Evolutionary conservation across 2,113 vertebrate genomes (phyloP).

Genomic region (Chaetops frenatus): DNA sequence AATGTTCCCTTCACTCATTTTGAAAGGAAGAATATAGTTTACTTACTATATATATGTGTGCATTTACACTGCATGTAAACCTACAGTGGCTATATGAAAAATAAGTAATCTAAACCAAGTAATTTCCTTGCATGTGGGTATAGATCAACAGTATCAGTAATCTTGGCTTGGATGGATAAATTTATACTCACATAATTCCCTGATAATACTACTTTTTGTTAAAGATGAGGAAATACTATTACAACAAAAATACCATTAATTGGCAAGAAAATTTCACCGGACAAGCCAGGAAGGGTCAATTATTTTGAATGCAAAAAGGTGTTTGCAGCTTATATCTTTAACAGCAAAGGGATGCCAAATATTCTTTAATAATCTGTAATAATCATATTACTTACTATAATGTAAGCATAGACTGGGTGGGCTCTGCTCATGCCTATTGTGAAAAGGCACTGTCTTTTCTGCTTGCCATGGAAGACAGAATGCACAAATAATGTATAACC

Average conservation of each 20-base stretch:
- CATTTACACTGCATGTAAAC: neutral
- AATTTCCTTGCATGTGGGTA: neutral
- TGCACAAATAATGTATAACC: neutral
- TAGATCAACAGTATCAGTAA: neutral
- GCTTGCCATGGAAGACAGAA: neutral
- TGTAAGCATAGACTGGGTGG: accelerated
- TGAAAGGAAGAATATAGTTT: neutral
- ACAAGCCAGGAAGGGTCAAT: neutral
- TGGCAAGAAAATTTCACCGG: neutral
- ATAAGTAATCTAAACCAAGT: neutral
- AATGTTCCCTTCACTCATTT: neutral
- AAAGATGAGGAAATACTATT: neutral
- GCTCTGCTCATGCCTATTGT: neutral
- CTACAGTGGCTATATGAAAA: neutral
- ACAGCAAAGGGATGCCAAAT: neutral
- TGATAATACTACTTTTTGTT: neutral
- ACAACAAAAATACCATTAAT: neutral
- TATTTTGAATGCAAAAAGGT: neutral
- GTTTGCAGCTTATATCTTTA: neutral
- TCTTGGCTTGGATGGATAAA: neutral
- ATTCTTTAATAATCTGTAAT: neutral
- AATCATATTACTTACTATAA: neutral
- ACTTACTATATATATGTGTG: neutral
- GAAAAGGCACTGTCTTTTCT: neutral
- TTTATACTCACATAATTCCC: neutral